Conservation (phyloP, 2,113 vertebrate species). For the Cyprinus carpio region DNA sequence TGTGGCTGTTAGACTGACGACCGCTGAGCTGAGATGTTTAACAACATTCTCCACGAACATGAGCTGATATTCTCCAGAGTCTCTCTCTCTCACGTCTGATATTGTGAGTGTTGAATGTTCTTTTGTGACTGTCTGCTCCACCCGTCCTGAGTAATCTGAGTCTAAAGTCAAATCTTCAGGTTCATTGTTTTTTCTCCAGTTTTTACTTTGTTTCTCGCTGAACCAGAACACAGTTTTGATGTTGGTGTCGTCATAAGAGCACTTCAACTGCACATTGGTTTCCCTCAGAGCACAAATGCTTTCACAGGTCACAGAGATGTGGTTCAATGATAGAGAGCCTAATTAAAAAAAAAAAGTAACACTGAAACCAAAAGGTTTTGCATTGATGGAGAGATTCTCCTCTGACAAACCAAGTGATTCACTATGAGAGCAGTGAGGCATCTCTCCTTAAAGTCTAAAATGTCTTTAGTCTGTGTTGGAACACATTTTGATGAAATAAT, state of each 20-base stretch:
- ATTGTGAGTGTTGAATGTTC: constrained; percentile 30
- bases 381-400: background rate
- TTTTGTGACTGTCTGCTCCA: no score
- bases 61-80: constrained; percentile 45
- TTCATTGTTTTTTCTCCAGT: constrained; percentile 27
- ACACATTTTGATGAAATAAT: background rate
- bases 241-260: constrained; percentile 13
- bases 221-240: constrained; percentile 43
- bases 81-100: constrained; percentile 13
- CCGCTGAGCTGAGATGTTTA: background rate
- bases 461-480: background rate
- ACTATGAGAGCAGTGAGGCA: background rate
- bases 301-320: background rate
- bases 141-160: constrained; percentile 41
- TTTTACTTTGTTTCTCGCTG: constrained; percentile 21
- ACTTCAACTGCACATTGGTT: constrained; percentile 23
- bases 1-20: constrained; percentile 35
- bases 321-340: background rate
- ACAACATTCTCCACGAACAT: background rate
- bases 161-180: constrained; percentile 49
- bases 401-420: background rate
- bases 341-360: background rate
- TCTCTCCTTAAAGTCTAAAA: background rate
- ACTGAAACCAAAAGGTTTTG: background rate
- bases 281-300: constrained; percentile 44